phyloP scores from a whole-genome alignment of 2,113 vertebrate species.

The Semicossyphus pulcher region DNA sequence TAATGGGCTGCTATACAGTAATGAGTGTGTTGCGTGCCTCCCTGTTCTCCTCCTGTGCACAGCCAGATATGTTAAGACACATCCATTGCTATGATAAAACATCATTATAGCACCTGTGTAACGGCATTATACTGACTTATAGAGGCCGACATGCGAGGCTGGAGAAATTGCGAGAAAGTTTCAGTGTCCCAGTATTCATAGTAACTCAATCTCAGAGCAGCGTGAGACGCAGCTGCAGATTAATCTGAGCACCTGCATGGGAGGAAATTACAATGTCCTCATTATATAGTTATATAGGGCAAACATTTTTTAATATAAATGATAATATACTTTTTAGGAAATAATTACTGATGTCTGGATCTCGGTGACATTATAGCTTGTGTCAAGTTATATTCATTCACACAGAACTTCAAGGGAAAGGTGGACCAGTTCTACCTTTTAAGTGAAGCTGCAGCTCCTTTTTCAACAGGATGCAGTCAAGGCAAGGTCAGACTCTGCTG shows the following conservation, averaged over 20 bases:
- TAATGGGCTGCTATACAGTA: too few relatives aligned
- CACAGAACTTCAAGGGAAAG: neutral
- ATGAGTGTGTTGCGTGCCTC: too few relatives aligned
- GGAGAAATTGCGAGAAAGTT: too few relatives aligned
- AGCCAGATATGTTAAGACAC: too few relatives aligned
- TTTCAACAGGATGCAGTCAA: neutral
- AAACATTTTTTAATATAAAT: constrained; percentile 2
- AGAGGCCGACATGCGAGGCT: too few relatives aligned
- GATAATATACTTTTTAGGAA: neutral
- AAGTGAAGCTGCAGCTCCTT: neutral
- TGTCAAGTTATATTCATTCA: neutral
- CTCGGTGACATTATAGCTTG: neutral
- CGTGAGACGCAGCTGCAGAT: neutral
- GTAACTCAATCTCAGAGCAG: neutral
- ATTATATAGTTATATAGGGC: too few relatives aligned
- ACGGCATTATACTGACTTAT: too few relatives aligned
- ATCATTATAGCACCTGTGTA: too few relatives aligned
- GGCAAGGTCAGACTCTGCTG: neutral
- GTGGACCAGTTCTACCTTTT: neutral
- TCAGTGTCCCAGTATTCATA: neutral
- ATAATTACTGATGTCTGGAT: neutral
- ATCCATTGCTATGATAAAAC: too few relatives aligned
- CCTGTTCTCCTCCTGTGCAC: too few relatives aligned
- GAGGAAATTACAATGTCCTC: too few relatives aligned
- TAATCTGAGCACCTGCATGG: neutral